Conservation (phyloP, 2,797 vertebrate genomes). For the Cryptoprocta ferox region DNA sequence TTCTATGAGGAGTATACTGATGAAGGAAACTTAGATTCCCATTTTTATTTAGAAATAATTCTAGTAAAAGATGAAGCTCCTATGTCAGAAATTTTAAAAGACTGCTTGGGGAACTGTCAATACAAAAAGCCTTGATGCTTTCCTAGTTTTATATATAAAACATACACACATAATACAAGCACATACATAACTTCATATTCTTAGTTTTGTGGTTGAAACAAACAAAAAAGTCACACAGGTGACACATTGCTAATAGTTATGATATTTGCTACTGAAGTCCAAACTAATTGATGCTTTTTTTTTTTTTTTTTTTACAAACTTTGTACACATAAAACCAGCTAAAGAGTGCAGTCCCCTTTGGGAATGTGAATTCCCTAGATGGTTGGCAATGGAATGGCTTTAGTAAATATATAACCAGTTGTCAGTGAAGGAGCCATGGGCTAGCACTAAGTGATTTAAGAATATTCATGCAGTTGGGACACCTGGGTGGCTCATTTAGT, state of each 20-base stretch:
- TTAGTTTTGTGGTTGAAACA: neutral
- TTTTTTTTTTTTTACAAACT: slow-evolving; percentile 19
- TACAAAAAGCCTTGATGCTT: neutral
- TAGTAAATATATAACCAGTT: slow-evolving; percentile 52
- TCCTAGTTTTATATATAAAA: neutral
- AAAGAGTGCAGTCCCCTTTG: neutral
- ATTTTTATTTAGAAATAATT: slow-evolving; percentile 38
- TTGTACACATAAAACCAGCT: neutral
- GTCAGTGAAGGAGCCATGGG: neutral
- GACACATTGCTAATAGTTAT: neutral
- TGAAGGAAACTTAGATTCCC: neutral
- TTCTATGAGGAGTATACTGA: neutral
- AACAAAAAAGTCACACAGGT: neutral
- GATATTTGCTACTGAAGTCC: slow-evolving; percentile 13
- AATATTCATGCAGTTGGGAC: neutral
- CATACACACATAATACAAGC: neutral
- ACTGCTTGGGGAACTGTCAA: neutral
- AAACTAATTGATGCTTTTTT: slow-evolving; percentile 13
- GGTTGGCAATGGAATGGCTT: neutral
- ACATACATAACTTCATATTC: neutral
- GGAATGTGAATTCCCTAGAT: slow-evolving; percentile 30
- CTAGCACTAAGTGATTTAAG: neutral
- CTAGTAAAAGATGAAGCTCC: neutral
- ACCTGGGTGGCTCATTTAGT: too few relatives aligned
- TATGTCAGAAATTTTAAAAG: neutral